These are phyloP conservation scores for Echeneis naucrates DNA, from an alignment of 2,797 vertebrate genomes.

Conservation along the genomic window DNA sequence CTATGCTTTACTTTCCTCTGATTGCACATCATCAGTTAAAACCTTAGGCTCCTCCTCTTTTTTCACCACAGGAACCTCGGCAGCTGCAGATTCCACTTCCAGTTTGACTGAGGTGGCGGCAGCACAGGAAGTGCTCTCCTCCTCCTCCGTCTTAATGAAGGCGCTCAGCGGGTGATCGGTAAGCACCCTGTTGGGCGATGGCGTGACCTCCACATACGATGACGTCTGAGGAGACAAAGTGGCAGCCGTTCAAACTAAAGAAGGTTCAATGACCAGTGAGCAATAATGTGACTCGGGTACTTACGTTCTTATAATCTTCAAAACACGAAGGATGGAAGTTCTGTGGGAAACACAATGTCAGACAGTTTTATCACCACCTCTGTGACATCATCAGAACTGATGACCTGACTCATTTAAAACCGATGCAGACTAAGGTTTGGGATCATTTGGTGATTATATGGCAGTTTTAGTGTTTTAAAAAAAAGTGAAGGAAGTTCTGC, in stretches of 20 bases:
- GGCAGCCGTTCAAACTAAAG: not conserved
- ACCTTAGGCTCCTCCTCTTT: conserved; percentile 78
- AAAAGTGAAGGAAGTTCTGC: no score
- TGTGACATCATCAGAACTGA: no score
- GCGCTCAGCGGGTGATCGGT: conserved; percentile 92
- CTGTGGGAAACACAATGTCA: conserved; percentile 74
- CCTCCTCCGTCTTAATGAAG: conserved; percentile 89
- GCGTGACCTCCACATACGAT: conserved; percentile 91
- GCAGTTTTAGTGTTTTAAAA: no score
- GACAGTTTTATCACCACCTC: no score
- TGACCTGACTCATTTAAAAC: no score
- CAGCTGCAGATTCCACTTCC: conserved; percentile 82
- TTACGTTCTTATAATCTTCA: conserved; percentile 98
- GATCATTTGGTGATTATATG: no score
- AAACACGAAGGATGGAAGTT: conserved; percentile 98
- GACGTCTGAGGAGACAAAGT: conserved; percentile 83
- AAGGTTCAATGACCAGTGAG: rapidly evolving
- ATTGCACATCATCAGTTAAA: conserved; percentile 68
- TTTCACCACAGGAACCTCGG: conserved; percentile 82
- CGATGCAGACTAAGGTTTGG: no score
- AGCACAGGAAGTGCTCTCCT: conserved; percentile 75
- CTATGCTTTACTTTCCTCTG: conserved; percentile 50
- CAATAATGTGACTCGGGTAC: not conserved
- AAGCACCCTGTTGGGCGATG: conserved; percentile 93
- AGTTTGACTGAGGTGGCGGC: conserved; percentile 80